Conservation (phyloP, 2,888 invertebrate species). For the Mechanitis messenoides region DNA sequence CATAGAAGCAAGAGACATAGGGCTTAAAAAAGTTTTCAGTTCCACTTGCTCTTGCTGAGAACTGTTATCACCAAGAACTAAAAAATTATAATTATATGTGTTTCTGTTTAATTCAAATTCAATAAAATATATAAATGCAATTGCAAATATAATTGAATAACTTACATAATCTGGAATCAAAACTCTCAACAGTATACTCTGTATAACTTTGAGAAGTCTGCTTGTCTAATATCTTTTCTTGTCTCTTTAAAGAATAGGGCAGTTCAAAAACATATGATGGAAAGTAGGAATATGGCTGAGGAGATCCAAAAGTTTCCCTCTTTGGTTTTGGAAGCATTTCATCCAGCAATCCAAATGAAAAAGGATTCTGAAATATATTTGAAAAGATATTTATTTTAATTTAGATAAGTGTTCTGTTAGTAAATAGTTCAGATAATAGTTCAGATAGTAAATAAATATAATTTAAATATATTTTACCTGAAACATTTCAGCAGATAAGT, state of each 20-base stretch:
- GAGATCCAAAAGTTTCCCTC: constrained; percentile 56
- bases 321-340: constrained; percentile 65
- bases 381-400: not conserved
- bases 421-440: no score
- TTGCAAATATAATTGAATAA: constrained; percentile 18
- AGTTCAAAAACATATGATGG: constrained; percentile 67
- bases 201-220: constrained; percentile 48
- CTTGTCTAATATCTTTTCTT: constrained; percentile 36
- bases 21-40: constrained; percentile 51
- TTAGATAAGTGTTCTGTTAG: no score
- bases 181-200: constrained; percentile 60
- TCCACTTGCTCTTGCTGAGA: constrained; percentile 41
- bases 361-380: constrained; percentile 58
- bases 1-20: constrained; percentile 57
- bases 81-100: constrained; percentile 3
- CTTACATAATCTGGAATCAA: constrained; percentile 63
- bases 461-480: constrained; percentile 42
- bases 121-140: not conserved
- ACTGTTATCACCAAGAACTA: constrained; percentile 44
- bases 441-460: constrained; percentile 1
- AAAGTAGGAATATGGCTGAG: constrained; percentile 65
- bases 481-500: constrained; percentile 53
- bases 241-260: constrained; percentile 54
- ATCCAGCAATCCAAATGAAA: constrained; percentile 63
- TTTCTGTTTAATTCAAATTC: not conserved